Evolutionary conservation across 2,113 vertebrate species (phyloP), one percentile per base, ranked within the genome.

Genomic region (Copsychus sechellarum): DNA sequence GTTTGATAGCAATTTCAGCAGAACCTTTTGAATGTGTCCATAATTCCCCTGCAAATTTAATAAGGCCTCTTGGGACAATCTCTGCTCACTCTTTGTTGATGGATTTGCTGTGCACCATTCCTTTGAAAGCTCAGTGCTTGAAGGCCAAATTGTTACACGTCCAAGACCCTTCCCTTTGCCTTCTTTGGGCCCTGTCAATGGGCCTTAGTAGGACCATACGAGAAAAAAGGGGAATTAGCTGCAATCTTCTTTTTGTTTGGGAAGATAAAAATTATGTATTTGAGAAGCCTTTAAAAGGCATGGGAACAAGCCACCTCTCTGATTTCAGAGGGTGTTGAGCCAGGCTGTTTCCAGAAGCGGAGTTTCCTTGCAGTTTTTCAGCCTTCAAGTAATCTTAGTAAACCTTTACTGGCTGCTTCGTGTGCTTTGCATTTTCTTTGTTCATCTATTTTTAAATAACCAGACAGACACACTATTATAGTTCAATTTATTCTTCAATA

Each of bases 381-480:
- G 62, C 56, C 60, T 88, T 58, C 43, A 20, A 43, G 31, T 61
- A 71, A 50, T 65, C 22, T 60, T 69, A 61, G 61, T 48, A 90
- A 86, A 80, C 12, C 22, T 57, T 8, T 79, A 22, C 8, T 74
- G 31, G 36, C 53, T 79, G 56, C 70, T 92, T 88, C 6, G 5
- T 38, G n/a, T 79, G 65, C 45, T 91, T 87, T 76, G 53, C 61
- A 61, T 95, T 91, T 95, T 79, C 48, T 81, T 53, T 76, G n/a
- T 65, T 87, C 36, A 79, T 81, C 45, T 94, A 29, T 91, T 92
- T 95, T 92, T 74, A 92, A 95, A 89, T 54, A 89, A 85, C n/a
- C n/a, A 56, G 38, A 67, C 61, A 91, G 84, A 84, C 40, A 64
- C 7, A 14, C 65, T 80, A 45, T 53, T 95, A 48, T 4, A 81